phyloP scores from a whole-genome alignment of 2,113 vertebrate genomes.

The Meriones unguiculatus region DNA sequence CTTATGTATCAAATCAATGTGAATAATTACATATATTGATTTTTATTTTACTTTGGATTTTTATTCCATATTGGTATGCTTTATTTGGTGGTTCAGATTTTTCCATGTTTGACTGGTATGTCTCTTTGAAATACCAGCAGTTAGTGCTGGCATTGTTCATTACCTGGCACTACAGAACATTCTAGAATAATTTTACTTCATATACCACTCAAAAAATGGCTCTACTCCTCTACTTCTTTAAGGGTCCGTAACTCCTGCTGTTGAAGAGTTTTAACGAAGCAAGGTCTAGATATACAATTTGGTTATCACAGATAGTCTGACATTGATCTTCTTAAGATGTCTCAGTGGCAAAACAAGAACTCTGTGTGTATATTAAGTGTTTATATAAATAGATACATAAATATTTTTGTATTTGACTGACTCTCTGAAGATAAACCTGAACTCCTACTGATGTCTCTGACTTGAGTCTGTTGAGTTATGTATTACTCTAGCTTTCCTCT shows the following conservation, averaged over 20 bases:
- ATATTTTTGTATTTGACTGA: not conserved
- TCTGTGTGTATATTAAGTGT: not conserved
- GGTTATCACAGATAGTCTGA: not conserved
- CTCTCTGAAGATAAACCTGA: not conserved
- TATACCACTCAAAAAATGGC: not conserved
- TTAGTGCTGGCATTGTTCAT: not conserved
- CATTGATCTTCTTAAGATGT: not conserved
- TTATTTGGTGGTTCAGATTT: not conserved
- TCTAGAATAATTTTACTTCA: not conserved
- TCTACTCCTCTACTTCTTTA: not conserved
- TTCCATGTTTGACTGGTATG: not conserved
- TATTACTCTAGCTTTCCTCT: not conserved
- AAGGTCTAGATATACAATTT: not conserved
- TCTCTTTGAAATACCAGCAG: not conserved
- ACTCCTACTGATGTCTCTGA: not conserved
- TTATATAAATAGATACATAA: not conserved
- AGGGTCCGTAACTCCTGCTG: not conserved
- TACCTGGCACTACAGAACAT: not conserved
- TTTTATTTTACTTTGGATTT: constrained; percentile 4
- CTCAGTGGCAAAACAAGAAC: too few species aligned
- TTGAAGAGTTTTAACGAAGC: not conserved
- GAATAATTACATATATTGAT: not conserved
- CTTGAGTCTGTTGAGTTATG: not conserved
- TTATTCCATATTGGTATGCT: not conserved
- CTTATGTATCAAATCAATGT: not conserved